These are phyloP conservation scores for Arctocebus calabarensis DNA, from an alignment of 2,797 vertebrate genomes.

Conservation along the genomic window DNA sequence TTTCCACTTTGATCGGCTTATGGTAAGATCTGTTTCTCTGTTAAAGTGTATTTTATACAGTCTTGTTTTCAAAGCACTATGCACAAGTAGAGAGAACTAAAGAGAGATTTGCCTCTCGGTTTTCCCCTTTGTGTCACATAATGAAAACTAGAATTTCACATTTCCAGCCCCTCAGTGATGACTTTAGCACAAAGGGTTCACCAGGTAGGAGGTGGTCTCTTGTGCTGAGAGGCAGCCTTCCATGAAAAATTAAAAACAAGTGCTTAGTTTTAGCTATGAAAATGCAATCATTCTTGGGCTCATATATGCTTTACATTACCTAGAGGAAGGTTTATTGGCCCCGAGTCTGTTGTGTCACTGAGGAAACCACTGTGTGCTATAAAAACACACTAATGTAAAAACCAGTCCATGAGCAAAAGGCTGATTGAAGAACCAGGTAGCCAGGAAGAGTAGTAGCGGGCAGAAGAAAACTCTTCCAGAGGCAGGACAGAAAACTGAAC, in stretches of 20 bases:
- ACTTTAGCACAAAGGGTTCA: background rate
- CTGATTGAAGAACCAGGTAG: conserved; percentile 50
- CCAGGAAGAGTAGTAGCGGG: background rate
- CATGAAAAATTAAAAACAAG: conserved; percentile 67
- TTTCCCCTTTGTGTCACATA: background rate
- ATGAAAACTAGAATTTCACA: background rate
- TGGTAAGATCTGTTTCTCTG: background rate
- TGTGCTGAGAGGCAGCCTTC: background rate
- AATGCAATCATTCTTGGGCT: conserved; percentile 6
- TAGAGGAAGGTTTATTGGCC: conserved; percentile 39
- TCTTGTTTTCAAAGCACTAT: background rate
- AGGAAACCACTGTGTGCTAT: conserved; percentile 51
- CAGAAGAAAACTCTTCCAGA: background rate
- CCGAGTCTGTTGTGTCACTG: conserved; percentile 51
- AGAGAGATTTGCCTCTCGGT: background rate
- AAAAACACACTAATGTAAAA: conserved; percentile 53
- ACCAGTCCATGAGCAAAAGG: background rate
- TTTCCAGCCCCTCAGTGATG: background rate
- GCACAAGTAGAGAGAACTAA: background rate
- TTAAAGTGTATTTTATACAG: background rate
- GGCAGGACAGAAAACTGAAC: background rate
- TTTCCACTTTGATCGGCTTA: background rate
- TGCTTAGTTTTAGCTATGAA: conserved; percentile 52
- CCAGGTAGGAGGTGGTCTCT: conserved; percentile 7
- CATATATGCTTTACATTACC: conserved; percentile 60